Evolutionary conservation across 37 sponge, comb jelly and placozoan genomes (phyloP), one percentile per base, ranked within the genome.

Genomic region (Halichondria panicea): DNA sequence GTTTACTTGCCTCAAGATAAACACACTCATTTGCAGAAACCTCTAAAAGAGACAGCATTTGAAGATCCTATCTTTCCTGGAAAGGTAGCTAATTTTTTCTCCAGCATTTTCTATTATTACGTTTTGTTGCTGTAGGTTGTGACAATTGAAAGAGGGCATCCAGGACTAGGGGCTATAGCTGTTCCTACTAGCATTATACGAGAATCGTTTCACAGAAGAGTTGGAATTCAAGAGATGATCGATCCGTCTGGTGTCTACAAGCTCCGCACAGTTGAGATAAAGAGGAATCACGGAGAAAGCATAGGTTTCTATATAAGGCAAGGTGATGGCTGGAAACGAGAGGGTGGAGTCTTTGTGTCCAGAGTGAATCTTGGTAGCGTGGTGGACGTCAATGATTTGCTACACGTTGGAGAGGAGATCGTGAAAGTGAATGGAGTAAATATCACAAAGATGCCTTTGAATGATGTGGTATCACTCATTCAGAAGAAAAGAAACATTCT

Each of bases 291-390:
- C 0, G 86, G 86, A 35, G 41, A 73, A 43, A 79, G 75, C 44
- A 46, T 85, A 6, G 86, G 86, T 1, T 85, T 85, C 39, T 85
- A 85, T 69, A 70, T 85, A 22, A 43, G 79, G 13, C 45, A 78
- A 38, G 86, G 86, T n/a, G 86, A 85, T 46, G 86, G 86, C 30
- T 78, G 72, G 69, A 55, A 60, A 12, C 48, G 86, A 43, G 39
- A 34, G 2, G 86, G 78, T 25, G 86, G 86, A 4, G 50, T 85
- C 22, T 85, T 85, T 58, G 38, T 85, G 7, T 78, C 86, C 1
- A 59, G 86, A 36, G 38, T 85, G 13, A 67, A 68, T 60, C 58
- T 85, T 15, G 86, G 86, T 11, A 85, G 86, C 48, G 31, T 71
- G 25, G 73, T 85, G 22, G 79, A 85, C 18, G 30, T 46, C 2